Evolutionary conservation across 1,140 invertebrate genomes (phyloP).

Genomic region (Colletes gigas): DNA sequence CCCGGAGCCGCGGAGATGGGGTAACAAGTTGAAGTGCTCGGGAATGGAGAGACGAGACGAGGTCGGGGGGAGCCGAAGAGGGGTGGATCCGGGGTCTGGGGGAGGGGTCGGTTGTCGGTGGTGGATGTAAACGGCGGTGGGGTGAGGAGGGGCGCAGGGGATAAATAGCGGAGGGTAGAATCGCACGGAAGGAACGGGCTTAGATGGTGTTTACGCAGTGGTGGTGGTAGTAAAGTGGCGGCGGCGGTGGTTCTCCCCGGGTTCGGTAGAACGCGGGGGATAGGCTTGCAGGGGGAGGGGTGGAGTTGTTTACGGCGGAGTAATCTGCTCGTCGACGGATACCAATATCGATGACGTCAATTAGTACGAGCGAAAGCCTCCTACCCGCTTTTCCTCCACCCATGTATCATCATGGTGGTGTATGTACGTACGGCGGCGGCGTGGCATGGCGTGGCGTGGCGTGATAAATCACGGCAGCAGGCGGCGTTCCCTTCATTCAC

Average conservation of each 20-base stretch:
- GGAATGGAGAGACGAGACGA: constrained; percentile 14
- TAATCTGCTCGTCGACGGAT: constrained; percentile 81
- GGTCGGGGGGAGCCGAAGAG: too few species aligned
- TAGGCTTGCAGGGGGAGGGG: constrained; percentile 54
- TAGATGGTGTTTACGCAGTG: constrained; percentile 54
- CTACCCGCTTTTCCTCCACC: constrained; percentile 59
- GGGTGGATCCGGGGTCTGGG: neutral
- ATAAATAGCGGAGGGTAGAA: constrained; percentile 51
- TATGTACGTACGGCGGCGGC: constrained; percentile 74
- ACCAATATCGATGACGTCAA: constrained; percentile 82
- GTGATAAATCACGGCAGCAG: constrained; percentile 81
- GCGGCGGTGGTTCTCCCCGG: constrained; percentile 55
- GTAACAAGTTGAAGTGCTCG: constrained; percentile 48
- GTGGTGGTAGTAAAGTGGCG: constrained; percentile 65
- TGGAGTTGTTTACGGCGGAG: constrained; percentile 80
- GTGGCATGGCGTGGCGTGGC: constrained; percentile 67
- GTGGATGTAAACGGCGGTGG: neutral
- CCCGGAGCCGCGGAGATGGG: constrained; percentile 1
- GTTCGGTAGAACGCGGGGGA: constrained; percentile 29
- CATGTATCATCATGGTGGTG: constrained; percentile 78
- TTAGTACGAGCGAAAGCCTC: constrained; percentile 77
- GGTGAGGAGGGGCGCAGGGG: neutral
- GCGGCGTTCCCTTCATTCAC: constrained; percentile 75
- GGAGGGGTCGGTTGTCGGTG: neutral
- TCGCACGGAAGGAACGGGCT: constrained; percentile 44